A percentile compares a stretch with the other conserved stretches of the same genome.
phyloP scores from a whole-genome alignment of 1,140 invertebrate species.

The Hyphantria cunea region DNA sequence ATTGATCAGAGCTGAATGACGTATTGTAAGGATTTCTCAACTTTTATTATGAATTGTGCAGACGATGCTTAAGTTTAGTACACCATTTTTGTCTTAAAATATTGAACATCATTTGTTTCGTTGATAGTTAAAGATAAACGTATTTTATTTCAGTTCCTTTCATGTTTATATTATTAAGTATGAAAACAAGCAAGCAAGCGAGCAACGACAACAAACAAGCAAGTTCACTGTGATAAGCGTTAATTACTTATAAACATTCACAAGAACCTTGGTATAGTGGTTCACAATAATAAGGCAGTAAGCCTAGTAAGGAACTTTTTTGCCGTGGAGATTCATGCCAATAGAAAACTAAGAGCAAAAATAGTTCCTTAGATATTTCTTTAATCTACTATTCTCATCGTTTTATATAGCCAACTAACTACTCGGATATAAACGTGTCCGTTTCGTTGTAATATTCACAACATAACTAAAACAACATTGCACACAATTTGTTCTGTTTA shows the following conservation, averaged over 20 bases:
- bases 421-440: no score
- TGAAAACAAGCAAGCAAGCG: neutral
- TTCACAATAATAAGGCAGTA: no score
- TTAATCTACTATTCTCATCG: no score
- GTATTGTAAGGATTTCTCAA: conserved; percentile 1
- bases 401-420: no score
- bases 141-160: neutral
- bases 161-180: neutral
- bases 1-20: conserved; percentile 5
- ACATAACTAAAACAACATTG: no score
- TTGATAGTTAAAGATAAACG: neutral
- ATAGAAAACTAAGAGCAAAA: no score
- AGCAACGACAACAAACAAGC: no score
- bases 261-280: no score
- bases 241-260: neutral
- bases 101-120: neutral
- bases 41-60: neutral
- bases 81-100: conserved; percentile 5
- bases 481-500: neutral
- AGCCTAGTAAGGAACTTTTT: no score
- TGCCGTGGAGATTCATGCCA: no score
- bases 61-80: neutral
- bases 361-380: no score
- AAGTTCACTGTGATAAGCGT: neutral
- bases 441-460: no score